These are phyloP conservation scores for Perca flavescens DNA, from an alignment of 2,113 vertebrate species.

Conservation along the genomic window DNA sequence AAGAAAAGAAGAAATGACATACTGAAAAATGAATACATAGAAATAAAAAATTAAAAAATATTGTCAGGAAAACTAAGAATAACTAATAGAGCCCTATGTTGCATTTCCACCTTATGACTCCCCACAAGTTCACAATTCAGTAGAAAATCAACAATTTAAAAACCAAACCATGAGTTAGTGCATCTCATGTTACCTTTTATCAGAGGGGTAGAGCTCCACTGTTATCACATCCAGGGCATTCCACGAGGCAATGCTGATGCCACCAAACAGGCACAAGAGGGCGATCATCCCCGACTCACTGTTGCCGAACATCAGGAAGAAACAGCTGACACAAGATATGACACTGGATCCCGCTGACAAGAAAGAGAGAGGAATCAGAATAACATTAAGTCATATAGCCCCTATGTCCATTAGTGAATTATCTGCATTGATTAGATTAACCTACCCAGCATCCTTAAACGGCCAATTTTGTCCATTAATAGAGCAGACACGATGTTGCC, in stretches of 20 bases:
- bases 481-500: slow-evolving; percentile 97
- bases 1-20: not conserved
- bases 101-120: not conserved
- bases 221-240: slow-evolving; percentile 96
- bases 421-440: slow-evolving; percentile 17
- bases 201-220: slow-evolving; percentile 96
- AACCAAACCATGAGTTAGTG: not conserved
- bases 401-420: not conserved
- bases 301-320: slow-evolving; percentile 97
- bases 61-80: not conserved
- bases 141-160: not conserved
- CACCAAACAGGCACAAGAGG: slow-evolving; percentile 95
- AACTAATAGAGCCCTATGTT: not conserved
- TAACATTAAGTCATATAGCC: not conserved
- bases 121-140: not conserved
- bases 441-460: slow-evolving; percentile 95
- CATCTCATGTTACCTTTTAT: slow-evolving; percentile 88
- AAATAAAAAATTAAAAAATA: not conserved
- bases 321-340: slow-evolving; percentile 97
- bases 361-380: not conserved
- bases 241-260: slow-evolving; percentile 98
- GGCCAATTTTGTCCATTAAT: slow-evolving; percentile 98
- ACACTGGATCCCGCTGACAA: slow-evolving; percentile 93
- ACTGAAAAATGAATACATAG: not conserved
- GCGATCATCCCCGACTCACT: slow-evolving; percentile 98